Evolutionary conservation across 2,888 invertebrate species (phyloP).

Genomic region (Cataglyphis albicans): DNA sequence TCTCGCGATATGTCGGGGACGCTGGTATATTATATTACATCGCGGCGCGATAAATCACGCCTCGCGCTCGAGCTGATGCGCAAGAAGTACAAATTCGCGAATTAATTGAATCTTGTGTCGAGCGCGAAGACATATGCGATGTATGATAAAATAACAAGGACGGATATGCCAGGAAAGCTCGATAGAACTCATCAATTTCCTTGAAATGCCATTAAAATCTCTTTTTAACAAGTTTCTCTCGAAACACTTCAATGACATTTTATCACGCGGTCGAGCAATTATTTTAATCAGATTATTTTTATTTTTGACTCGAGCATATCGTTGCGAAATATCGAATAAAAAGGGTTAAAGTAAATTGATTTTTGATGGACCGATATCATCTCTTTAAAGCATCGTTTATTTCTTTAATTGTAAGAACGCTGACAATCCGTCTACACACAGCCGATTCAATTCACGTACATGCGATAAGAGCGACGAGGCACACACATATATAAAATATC

Average conservation of each 20-base stretch:
- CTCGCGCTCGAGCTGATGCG: conserved; percentile 13
- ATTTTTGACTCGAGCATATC: background rate
- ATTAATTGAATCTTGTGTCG: conserved; percentile 32
- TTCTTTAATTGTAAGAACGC: conserved; percentile 25
- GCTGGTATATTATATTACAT: conserved; percentile 27
- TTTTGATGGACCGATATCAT: conserved; percentile 54
- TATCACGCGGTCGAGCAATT: conserved; percentile 2
- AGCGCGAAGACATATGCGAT: background rate
- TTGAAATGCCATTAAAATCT: background rate
- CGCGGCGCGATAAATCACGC: conserved; percentile 63
- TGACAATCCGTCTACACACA: conserved; percentile 15
- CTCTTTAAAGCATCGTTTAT: conserved; percentile 35
- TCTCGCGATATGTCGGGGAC: conserved; percentile 57
- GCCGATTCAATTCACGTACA: conserved; percentile 56
- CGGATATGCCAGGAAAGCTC: background rate
- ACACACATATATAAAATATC: conserved; percentile 33
- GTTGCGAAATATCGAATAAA: background rate
- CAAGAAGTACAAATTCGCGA: conserved; percentile 31
- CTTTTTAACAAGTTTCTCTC: background rate
- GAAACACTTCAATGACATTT: background rate
- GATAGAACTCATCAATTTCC: background rate
- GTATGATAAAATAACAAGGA: background rate
- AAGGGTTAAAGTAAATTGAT: conserved; percentile 18
- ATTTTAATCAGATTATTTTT: background rate
- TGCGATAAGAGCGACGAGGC: conserved; percentile 69